A percentile compares a stretch with the other conserved stretches of the same genome.
Evolutionary conservation across 2,113 vertebrate genomes (phyloP).

Genomic region (Varanus komodoensis): DNA sequence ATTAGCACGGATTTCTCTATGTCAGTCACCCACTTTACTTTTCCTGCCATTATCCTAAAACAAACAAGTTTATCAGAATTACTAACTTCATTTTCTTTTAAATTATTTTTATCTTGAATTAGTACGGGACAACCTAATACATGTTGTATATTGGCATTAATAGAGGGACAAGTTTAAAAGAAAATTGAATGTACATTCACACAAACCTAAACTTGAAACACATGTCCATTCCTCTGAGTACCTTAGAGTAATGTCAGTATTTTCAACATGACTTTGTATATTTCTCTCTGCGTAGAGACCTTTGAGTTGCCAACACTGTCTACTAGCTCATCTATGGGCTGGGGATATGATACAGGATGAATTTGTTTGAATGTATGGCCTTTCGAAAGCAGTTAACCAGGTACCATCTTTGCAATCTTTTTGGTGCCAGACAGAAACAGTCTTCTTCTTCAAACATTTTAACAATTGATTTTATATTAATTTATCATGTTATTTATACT

Average conservation of each 20-base stretch:
- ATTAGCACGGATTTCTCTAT: conserved; percentile 98
- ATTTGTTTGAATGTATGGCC: not conserved
- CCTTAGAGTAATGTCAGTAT: not conserved
- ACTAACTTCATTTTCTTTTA: not conserved
- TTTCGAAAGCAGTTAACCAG: too few relatives aligned
- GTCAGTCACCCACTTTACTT: conserved; percentile 98
- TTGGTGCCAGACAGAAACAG: too few relatives aligned
- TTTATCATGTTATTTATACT: too few relatives aligned
- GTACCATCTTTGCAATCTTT: too few relatives aligned
- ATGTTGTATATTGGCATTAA: not conserved
- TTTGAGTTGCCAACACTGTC: not conserved
- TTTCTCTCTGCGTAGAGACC: not conserved
- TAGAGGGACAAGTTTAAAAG: not conserved
- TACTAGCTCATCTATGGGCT: not conserved
- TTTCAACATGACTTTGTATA: not conserved
- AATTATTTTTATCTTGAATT: not conserved
- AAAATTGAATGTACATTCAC: not conserved
- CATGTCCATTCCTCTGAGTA: not conserved
- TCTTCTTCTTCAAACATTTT: too few relatives aligned
- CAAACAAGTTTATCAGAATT: conserved; percentile 24
- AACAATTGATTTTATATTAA: too few relatives aligned
- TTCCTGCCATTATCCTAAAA: conserved; percentile 87
- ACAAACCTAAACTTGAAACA: not conserved
- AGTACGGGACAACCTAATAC: not conserved
- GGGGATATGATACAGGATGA: not conserved